A percentile compares a stretch with the other conserved stretches of the same genome.
phyloP scores from a whole-genome alignment of 1,140 invertebrate species.

The Bicyclus anynana region DNA sequence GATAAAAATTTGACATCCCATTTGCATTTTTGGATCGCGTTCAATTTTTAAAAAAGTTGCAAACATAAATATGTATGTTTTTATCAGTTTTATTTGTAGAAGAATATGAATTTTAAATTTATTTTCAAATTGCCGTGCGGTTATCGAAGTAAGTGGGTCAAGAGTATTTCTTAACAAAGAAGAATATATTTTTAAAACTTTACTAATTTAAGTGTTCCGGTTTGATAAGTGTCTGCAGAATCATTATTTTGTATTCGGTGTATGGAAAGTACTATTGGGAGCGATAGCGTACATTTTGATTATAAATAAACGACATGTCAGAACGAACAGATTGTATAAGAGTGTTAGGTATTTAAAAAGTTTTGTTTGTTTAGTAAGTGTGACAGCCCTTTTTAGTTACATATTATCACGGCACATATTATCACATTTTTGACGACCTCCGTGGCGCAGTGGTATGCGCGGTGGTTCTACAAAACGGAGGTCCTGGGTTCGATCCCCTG shows the following conservation, averaged over 20 bases:
- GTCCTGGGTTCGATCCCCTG: no score
- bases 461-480: no score
- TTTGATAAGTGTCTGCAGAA: neutral
- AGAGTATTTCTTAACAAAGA: conserved; percentile 4
- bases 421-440: no score
- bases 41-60: conserved; percentile 17
- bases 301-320: no score
- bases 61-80: conserved; percentile 12
- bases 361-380: no score
- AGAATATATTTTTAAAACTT: conserved; percentile 2
- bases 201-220: neutral
- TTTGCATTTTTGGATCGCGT: conserved; percentile 26
- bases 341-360: no score
- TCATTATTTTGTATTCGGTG: neutral
- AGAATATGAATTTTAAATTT: conserved; percentile 12
- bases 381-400: no score
- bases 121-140: conserved; percentile 1
- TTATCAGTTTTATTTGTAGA: conserved; percentile 5
- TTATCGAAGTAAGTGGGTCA: neutral
- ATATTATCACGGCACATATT: no score
- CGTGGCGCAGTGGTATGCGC: no score
- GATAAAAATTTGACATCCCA: conserved; percentile 28
- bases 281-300: no score
- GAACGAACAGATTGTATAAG: no score
- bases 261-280: no score